phyloP scores from a whole-genome alignment of 2,113 vertebrate species.

The Daboia siamensis region DNA sequence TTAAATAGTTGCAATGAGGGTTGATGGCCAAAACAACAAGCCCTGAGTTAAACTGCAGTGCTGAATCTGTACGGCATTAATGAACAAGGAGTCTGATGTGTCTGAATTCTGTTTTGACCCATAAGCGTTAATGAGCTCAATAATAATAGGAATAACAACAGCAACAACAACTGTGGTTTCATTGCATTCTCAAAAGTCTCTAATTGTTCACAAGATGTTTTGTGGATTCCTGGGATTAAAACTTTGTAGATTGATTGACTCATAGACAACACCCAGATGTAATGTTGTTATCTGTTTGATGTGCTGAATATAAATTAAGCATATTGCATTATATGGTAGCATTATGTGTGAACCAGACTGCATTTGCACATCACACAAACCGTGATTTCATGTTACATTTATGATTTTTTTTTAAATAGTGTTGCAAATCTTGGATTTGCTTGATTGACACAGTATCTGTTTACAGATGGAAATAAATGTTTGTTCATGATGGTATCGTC shows the following conservation, averaged over 20 bases:
- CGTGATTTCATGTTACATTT: not conserved
- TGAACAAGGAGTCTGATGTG: not conserved
- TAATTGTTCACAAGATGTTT: not conserved
- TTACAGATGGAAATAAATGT: not conserved
- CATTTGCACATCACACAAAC: not conserved
- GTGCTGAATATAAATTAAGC: not conserved
- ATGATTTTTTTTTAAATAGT: not conserved
- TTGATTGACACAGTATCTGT: too few relatives aligned
- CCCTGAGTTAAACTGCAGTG: not conserved
- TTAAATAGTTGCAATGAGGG: not conserved
- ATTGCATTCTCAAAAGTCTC: slow-evolving; percentile 7
- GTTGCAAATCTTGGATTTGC: not conserved
- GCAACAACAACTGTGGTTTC: not conserved
- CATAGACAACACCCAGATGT: not conserved
- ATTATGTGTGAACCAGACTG: not conserved
- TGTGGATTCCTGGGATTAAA: not conserved
- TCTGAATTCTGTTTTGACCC: slow-evolving; percentile 14
- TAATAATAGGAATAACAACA: not conserved
- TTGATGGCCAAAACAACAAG: not conserved
- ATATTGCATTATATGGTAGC: not conserved
- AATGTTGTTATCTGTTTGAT: not conserved
- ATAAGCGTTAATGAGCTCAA: not conserved
- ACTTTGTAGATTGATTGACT: not conserved
- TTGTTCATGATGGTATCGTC: not conserved
- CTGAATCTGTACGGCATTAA: not conserved